Base-by-base conservation (phyloP, 1,140 invertebrate genomes). In the Pseudachorutes palmiensis region DNA sequence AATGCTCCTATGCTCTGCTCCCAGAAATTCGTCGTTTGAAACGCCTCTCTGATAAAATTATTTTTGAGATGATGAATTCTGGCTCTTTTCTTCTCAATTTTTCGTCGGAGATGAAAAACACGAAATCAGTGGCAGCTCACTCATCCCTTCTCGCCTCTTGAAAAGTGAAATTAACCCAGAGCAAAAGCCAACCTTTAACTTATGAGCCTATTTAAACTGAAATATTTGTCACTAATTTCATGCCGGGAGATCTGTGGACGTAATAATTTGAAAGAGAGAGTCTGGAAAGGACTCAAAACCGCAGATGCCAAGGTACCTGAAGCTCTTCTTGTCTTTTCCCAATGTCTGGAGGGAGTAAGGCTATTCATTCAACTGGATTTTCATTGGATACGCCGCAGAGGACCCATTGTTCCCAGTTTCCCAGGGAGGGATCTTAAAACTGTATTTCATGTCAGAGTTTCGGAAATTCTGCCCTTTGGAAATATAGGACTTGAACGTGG, bases 161-260 rank as follows among this genome's bases (percentile, higher is more conserved):
- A n/a, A n/a, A n/a, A n/a, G n/a, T 55, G 51, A 55, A 55, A 55
- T 24, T 55, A 55, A 26, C 9, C 51, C 12, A 19, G 51, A 24
- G 24, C 3, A 55, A 24, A 55, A 26, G 51, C 3, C 5, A 24
- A 24, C 14, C 24, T 55, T 55, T 5, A 55, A 24, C 24, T 55
- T 55, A 55, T 55, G 51, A 24, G 51, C 51, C 51, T 19, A 55
- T 55, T 55, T 55, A 24, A 55, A 55, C 24, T 55, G 51, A 55
- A 55, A 55, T 55, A 55, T 55, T 55, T 55, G 51, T 55, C 51
- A 55, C 51, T 55, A 55, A 55, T 55, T 55, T 22, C 51, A 55
- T 55, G 9, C 24, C 12, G 5, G 24, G 51, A 55, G 51, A 55
- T 14, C 12, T 55, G 14, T 24, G 24, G 51, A 55, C 36, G 24